A percentile compares a stretch with the other conserved stretches of the same genome.
These are phyloP conservation scores for Pelobates fuscus DNA, from an alignment of 2,113 vertebrate species.

Conservation along the genomic window DNA sequence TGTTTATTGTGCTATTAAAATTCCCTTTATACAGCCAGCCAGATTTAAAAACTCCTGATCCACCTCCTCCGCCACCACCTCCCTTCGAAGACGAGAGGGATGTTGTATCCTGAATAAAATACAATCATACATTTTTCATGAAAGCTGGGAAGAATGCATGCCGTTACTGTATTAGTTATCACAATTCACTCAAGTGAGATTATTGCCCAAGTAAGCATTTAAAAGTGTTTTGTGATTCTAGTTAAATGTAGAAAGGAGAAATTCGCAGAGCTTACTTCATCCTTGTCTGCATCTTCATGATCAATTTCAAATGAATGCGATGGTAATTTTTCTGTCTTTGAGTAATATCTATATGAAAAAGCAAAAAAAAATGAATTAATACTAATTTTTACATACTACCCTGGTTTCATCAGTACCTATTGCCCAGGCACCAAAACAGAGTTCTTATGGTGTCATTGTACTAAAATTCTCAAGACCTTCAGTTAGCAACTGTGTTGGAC, in stretches of 20 bases:
- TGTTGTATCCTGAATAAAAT: constrained; percentile 83
- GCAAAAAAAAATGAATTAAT: background rate
- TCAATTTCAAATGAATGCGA: constrained; percentile 97
- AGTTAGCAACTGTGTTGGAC: no score
- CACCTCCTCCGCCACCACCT: constrained; percentile 77
- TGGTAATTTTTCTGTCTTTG: constrained; percentile 88
- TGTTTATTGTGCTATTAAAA: constrained; percentile 98
- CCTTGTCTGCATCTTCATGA: constrained; percentile 94
- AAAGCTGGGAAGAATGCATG: constrained; percentile 10
- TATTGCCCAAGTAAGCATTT: constrained; percentile 4
- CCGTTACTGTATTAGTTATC: background rate
- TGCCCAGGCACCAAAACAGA: no score
- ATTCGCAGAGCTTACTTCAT: constrained; percentile 80
- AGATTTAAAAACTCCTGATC: constrained; percentile 88
- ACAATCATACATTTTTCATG: constrained; percentile 19
- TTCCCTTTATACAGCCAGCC: constrained; percentile 99
- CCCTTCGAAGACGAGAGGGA: constrained; percentile 97
- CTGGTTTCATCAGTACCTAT: no score
- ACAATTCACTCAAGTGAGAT: constrained; percentile 3
- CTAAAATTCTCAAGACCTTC: no score
- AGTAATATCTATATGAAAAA: constrained; percentile 74
- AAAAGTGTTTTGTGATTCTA: constrained; percentile 34
- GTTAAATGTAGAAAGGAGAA: no score
- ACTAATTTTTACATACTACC: no score
- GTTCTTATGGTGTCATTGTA: no score